These are phyloP conservation scores for Caenorhabditis macrosperma DNA, from an alignment of 2,888 invertebrate species.

Conservation along the genomic window DNA sequence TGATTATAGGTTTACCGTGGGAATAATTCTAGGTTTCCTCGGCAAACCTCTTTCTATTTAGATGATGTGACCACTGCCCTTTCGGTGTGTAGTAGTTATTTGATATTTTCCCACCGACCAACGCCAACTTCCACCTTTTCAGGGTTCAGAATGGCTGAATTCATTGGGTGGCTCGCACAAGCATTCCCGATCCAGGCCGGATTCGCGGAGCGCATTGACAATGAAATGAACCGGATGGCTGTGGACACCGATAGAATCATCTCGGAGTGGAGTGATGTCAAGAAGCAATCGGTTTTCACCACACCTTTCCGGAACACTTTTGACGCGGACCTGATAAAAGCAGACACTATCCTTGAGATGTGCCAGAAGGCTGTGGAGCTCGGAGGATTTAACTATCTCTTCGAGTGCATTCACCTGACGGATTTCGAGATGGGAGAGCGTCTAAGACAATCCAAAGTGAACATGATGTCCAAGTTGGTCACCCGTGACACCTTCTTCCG, in stretches of 20 bases:
- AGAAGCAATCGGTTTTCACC: constrained; percentile 9
- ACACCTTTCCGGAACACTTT: not conserved
- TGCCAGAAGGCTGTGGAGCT: constrained; percentile 7
- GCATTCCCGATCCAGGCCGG: constrained; percentile 8
- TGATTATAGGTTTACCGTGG: not conserved
- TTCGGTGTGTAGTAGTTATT: not conserved
- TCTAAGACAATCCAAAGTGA: constrained; percentile 20
- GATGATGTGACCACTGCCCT: too few relatives aligned
- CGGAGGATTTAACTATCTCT: constrained; percentile 25
- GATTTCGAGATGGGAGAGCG: constrained; percentile 22
- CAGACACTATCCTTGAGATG: not conserved
- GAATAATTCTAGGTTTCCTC: not conserved
- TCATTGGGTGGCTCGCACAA: not conserved
- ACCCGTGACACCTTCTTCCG: constrained; percentile 26
- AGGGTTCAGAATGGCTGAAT: constrained; percentile 3
- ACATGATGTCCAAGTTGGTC: constrained; percentile 17
- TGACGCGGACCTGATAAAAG: constrained; percentile 4
- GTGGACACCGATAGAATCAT: constrained; percentile 23
- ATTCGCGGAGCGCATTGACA: constrained; percentile 7
- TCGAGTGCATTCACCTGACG: constrained; percentile 4
- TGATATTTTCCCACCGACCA: not conserved
- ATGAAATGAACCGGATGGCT: constrained; percentile 29
- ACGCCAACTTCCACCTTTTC: not conserved
- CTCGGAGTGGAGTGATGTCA: not conserved
- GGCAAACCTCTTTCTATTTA: too few relatives aligned